These are phyloP conservation scores for Tachycineta bicolor DNA, from an alignment of 2,113 vertebrate species.

Conservation along the genomic window DNA sequence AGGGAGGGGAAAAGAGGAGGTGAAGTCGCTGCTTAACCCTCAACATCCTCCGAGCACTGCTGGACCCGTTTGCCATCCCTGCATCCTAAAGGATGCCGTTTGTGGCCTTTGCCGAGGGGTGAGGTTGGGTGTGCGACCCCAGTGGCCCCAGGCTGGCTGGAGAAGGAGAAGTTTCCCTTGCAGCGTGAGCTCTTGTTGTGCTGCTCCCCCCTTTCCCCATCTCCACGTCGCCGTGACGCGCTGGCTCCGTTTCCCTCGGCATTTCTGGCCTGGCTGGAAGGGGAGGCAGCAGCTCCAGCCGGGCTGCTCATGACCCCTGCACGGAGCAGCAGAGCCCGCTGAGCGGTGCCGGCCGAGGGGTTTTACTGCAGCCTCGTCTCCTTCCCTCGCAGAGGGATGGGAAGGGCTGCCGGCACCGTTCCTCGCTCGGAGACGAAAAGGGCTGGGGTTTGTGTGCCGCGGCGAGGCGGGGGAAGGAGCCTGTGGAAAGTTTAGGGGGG, in stretches of 20 bases:
- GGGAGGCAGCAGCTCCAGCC: not conserved
- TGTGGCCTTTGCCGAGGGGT: not conserved
- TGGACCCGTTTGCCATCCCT: not conserved
- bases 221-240: not conserved
- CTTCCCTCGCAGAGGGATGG: not conserved
- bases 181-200: rapidly evolving
- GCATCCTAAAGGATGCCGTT: not conserved
- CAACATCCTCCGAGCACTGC: not conserved
- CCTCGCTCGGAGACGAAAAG: not conserved
- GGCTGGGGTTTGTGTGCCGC: not conserved
- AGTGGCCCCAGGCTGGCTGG: not conserved
- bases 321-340: not conserved
- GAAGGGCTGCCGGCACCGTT: not conserved
- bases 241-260: not conserved
- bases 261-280: slow-evolving; percentile 39
- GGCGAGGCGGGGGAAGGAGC: not conserved
- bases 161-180: not conserved
- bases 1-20: not conserved
- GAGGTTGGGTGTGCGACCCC: not conserved
- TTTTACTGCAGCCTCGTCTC: slow-evolving; percentile 33
- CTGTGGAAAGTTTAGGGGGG: not conserved
- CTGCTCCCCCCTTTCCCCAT: not conserved
- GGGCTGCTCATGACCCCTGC: slow-evolving; percentile 41
- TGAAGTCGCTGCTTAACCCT: not conserved
- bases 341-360: not conserved